Percentiles rank a stretch among this genome's conserved stretches.
Conservation (phyloP, 2,797 vertebrate species). For the Lerista edwardsae region DNA sequence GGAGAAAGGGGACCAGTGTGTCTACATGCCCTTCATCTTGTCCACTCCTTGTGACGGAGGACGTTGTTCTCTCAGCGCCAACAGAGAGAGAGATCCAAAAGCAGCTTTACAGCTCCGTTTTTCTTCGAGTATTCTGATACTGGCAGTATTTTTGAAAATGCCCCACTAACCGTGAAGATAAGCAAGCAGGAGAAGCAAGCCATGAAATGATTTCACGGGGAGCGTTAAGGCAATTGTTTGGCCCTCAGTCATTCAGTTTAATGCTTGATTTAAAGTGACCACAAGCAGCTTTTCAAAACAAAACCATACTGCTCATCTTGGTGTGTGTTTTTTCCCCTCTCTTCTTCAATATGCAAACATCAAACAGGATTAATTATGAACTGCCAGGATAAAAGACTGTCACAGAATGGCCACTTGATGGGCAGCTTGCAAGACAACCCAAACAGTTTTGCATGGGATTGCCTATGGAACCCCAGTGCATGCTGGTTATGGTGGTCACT, state of each 20-base stretch:
- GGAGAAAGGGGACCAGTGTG: not conserved
- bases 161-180: not conserved
- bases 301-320: not conserved
- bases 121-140: not conserved
- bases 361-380: conserved; percentile 1
- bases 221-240: conserved; percentile 12
- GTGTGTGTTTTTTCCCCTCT: not conserved
- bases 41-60: not conserved
- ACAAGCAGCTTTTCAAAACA: not conserved
- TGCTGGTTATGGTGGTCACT: not conserved
- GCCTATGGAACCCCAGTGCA: not conserved
- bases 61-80: not conserved
- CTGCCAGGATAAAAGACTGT: not conserved
- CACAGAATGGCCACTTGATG: not conserved
- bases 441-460: conserved; percentile 11
- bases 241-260: conserved; percentile 35
- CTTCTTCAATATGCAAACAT: not conserved
- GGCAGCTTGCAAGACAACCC: not conserved
- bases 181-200: conserved; percentile 29
- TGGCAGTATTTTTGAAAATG: conserved; percentile 30
- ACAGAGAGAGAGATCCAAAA: not conserved
- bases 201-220: conserved; percentile 14
- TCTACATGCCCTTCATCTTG: not conserved
- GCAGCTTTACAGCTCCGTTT: not conserved
- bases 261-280: conserved; percentile 35